Evolutionary conservation across 2,113 vertebrate species (phyloP), one percentile per base, ranked within the genome.

Genomic region (Grammomys dolichurus): DNA sequence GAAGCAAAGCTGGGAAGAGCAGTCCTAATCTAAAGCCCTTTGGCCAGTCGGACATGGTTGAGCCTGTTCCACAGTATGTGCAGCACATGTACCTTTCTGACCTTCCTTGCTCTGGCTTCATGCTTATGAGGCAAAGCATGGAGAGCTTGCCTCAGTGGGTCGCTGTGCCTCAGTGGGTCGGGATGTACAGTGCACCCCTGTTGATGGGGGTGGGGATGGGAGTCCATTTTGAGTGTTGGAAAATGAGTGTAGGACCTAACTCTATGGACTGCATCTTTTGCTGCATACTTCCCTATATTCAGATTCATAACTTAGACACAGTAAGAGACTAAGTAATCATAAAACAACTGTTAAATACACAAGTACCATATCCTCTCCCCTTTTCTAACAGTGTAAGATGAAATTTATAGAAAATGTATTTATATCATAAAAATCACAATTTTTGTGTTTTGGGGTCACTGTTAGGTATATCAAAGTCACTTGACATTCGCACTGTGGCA

Each of bases 371-470:
- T 20, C 31, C 22, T 67, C 48, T 46, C 56, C 22, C 36, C 28
- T 91, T 33, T 40, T 31, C 9, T 63, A 11, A 58, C 86, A 26
- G 54, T 46, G 16, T 56, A 54, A 91, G 72, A 33, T 69, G 60
- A n/a, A 60, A 85, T 65, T 86, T 90, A 86, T 69, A 94, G 58
- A n/a, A 77, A 85, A n/a, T 1, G 16, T 58, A n/a, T 90, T 24
- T 48, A 40, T n/a, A 65, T 70, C 54, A 31, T 20, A 51, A 86
- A 63, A 90, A 87, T 78, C 22, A 24, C 16, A 78, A 28, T n/a
- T 85, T 20, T 67, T 77, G 11, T 58, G 43, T 33, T 77, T 70
- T 60, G 72, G 48, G 40, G 51, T 40, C 20, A 40, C 76, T 58
- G 51, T 33, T 69, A 90, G 24, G 46, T 89, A 65, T 75, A 65